Base-by-base conservation (phyloP, 2,113 vertebrate species). In the Mohoua ochrocephala region DNA sequence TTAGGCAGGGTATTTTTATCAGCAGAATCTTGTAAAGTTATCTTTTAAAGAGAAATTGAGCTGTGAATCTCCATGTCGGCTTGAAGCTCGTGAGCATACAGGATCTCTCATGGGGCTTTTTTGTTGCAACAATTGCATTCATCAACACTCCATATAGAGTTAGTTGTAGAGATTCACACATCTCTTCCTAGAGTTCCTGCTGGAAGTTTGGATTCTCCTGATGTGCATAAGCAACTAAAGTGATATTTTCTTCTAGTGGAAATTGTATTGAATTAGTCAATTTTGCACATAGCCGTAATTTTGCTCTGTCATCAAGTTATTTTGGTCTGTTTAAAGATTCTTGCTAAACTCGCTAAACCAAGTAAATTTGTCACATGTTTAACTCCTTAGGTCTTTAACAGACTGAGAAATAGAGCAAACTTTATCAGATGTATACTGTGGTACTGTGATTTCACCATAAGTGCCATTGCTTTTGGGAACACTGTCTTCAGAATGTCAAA, bases 41-140 rank as follows among this genome's bases (percentile, higher is more conserved):
- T 64, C 60, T 94, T 86, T 94, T 81, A 91, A 89, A 83, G 84
- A 67, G 77, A 87, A 87, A 87, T 21, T 53, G 42, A 91, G 41
- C 64, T 84, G 30, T 81, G 52, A 35, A 57, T 84, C 47, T 82
- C 83, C 19, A 16, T 41, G 49, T 73, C 67, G 79, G 24, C 49
- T 70, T 84, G 41, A 76, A 64, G 44, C 37, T 94, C 2, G 9
- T 64, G 73, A 70, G 53, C n/a, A 52, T 50, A 64, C 31, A 68
- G 45, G 49, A 73, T 75, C 63, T 89, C 89, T 73, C 71, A 61
- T 59, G 60, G 33, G 30, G 11, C 33, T 77, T 91, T 90, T 86
- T 77, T 45, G 59, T 61, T 77, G 52, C 33, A 67, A 27, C 47
- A 63, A 21, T 75, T 87, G 35, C 53, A 16, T 59, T 82, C 8